A percentile compares a stretch with the other conserved stretches of the same genome.
These are phyloP conservation scores for Cremastinae sp. DNA, from an alignment of 2,888 invertebrate genomes.

Conservation along the genomic window DNA sequence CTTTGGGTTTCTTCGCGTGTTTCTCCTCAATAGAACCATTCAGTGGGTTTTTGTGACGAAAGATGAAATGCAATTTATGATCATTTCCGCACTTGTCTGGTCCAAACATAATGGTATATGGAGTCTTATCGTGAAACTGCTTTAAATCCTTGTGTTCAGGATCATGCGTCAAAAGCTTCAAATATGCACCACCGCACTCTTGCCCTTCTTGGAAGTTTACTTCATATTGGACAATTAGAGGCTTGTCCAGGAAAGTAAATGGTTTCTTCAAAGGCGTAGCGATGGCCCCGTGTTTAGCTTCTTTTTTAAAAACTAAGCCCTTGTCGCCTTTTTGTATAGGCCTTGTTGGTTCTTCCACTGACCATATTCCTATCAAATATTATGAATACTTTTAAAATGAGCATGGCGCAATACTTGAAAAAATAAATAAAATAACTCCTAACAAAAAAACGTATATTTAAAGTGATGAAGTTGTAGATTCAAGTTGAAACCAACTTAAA, in stretches of 20 bases:
- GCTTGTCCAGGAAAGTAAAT: constrained; percentile 91
- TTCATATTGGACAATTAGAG: constrained; percentile 96
- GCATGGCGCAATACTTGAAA: not conserved
- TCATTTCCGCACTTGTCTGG: constrained; percentile 99
- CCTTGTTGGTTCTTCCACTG: constrained; percentile 88
- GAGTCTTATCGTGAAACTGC: constrained; percentile 96
- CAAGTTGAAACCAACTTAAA: too few species aligned
- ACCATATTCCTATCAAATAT: constrained; percentile 82
- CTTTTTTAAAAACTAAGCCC: constrained; percentile 94
- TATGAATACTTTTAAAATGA: not conserved
- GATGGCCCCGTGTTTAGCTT: constrained; percentile 98
- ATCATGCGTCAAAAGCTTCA: constrained; percentile 93
- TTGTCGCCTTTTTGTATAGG: constrained; percentile 91
- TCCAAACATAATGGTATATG: constrained; percentile 99
- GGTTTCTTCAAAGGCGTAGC: constrained; percentile 88
- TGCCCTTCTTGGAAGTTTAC: constrained; percentile 97
- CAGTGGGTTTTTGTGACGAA: constrained; percentile 96
- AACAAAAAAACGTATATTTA: too few species aligned
- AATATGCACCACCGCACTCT: constrained; percentile 99
- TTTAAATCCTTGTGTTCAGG: constrained; percentile 87
- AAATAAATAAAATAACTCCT: not conserved
- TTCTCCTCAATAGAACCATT: constrained; percentile 96
- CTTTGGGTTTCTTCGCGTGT: constrained; percentile 95
- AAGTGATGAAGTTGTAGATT: too few species aligned
- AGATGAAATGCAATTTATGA: constrained; percentile 94